Evolutionary conservation across 2,113 vertebrate species (phyloP).

Genomic region (Phycodurus eques): DNA sequence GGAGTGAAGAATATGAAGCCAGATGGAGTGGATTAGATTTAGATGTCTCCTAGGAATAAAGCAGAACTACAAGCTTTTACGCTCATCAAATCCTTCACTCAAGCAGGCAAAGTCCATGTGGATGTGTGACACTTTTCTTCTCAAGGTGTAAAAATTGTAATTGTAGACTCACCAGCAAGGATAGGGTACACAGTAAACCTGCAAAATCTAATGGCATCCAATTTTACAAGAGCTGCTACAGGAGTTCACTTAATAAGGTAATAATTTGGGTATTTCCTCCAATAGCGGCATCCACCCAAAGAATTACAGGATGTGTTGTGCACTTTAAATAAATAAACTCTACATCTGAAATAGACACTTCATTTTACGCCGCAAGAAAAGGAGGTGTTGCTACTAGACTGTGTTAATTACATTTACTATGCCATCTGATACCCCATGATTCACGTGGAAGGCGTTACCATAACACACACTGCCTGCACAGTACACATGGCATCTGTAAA

Average conservation of each 20-base stretch:
- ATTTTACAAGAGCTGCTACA: background rate
- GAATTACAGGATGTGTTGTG: background rate
- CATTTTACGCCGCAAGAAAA: background rate
- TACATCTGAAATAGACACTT: background rate
- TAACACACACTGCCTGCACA: background rate
- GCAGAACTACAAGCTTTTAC: background rate
- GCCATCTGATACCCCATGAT: background rate
- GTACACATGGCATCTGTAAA: background rate
- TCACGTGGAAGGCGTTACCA: background rate
- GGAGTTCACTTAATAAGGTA: background rate
- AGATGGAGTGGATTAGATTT: slow-evolving; percentile 6
- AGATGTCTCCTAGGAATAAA: slow-evolving; percentile 20
- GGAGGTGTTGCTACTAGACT: background rate
- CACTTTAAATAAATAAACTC: background rate
- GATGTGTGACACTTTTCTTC: background rate
- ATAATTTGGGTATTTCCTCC: background rate
- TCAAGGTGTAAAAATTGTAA: background rate
- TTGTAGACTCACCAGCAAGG: background rate
- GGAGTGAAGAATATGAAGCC: slow-evolving; percentile 28
- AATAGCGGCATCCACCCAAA: background rate
- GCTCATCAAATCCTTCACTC: background rate
- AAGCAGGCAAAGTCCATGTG: background rate
- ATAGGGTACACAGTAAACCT: background rate
- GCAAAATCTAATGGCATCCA: background rate
- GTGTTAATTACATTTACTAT: background rate